Evolutionary conservation across 2,113 vertebrate genomes (phyloP).

Genomic region (Cavia aperea): DNA sequence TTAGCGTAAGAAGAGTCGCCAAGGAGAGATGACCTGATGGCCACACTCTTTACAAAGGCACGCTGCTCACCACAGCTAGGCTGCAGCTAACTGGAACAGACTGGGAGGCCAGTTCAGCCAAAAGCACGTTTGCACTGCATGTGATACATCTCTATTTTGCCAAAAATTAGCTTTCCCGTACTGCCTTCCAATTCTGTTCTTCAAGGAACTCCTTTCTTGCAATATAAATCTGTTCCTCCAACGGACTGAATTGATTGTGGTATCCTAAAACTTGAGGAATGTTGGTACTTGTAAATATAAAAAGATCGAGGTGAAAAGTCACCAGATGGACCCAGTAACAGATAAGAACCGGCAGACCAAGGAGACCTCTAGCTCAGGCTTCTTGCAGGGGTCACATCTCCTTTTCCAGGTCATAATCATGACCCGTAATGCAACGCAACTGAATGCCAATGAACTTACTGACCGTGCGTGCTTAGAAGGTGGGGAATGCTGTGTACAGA

Average conservation of each 20-base stretch:
- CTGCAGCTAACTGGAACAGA: not conserved
- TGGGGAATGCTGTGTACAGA: not conserved
- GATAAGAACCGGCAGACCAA: not conserved
- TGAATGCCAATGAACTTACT: not conserved
- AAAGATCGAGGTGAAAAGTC: not conserved
- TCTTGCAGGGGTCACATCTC: not conserved
- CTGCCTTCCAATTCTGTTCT: not conserved
- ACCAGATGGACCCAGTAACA: not conserved
- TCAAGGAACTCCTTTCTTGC: not conserved
- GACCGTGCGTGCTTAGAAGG: not conserved
- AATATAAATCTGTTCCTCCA: not conserved
- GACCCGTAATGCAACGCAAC: not conserved
- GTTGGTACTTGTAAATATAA: not conserved
- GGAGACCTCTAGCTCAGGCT: not conserved
- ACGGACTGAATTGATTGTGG: not conserved
- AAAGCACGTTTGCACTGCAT: not conserved
- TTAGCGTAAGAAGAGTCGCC: not conserved
- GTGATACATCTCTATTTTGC: not conserved
- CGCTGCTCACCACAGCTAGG: not conserved
- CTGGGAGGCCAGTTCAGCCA: not conserved
- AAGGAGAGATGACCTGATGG: not conserved
- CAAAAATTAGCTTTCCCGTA: not conserved
- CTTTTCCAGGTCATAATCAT: slow-evolving; percentile 11
- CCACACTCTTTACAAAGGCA: not conserved
- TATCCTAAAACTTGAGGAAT: not conserved